A percentile compares a stretch with the other conserved stretches of the same genome.
Evolutionary conservation across 23 tunicate species (phyloP).

Genomic region (Aplidium turbinatum): DNA sequence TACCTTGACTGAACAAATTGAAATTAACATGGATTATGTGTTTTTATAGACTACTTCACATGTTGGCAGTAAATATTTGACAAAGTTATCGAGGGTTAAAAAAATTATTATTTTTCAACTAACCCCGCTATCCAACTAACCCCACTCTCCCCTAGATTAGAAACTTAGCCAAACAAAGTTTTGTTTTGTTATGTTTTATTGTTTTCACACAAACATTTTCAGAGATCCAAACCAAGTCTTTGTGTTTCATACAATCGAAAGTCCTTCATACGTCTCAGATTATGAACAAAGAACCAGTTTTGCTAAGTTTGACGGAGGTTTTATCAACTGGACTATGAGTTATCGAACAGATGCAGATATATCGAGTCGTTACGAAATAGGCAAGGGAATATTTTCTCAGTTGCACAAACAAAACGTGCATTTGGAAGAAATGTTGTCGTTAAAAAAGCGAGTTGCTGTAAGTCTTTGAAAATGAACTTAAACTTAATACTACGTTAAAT

Average conservation of each 20-base stretch:
- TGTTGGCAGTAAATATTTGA: too few relatives aligned
- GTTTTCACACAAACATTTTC: background rate
- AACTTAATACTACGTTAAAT: too few relatives aligned
- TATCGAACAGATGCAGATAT: slow-evolving; percentile 30
- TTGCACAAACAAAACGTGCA: background rate
- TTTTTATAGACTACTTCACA: too few relatives aligned
- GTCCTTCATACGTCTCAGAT: background rate
- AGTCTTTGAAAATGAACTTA: too few relatives aligned
- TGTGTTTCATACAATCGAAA: background rate
- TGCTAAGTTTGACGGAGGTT: background rate
- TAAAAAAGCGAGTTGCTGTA: slow-evolving; percentile 24
- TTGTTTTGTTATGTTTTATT: too few relatives aligned
- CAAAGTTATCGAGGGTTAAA: too few relatives aligned
- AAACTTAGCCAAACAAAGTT: too few relatives aligned
- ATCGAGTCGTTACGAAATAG: background rate
- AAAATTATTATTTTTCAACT: too few relatives aligned
- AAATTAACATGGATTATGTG: too few relatives aligned
- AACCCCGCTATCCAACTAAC: too few relatives aligned
- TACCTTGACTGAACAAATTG: too few relatives aligned
- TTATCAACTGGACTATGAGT: slow-evolving; percentile 40
- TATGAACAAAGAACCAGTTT: background rate
- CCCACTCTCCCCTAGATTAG: too few relatives aligned
- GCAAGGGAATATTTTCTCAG: background rate
- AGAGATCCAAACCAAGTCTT: background rate
- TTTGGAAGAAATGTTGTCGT: background rate